These are phyloP conservation scores for Hedya salicella DNA, from an alignment of 2,888 invertebrate genomes.

Conservation along the genomic window DNA sequence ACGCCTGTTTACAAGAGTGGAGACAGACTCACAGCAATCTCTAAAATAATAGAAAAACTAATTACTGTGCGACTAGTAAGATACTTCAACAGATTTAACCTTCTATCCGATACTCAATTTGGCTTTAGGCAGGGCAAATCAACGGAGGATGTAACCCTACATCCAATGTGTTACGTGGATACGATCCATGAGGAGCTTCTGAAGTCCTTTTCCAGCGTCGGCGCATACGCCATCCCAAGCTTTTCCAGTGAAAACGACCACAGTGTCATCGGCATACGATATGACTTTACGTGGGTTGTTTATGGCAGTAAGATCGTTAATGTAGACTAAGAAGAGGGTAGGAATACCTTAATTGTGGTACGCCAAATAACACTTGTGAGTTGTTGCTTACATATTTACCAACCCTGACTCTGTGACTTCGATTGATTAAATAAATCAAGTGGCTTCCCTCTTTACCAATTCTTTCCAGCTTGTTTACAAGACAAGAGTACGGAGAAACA, in stretches of 20 bases:
- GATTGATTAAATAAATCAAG: background rate
- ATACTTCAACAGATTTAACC: too few relatives aligned
- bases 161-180: too few relatives aligned
- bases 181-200: background rate
- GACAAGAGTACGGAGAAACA: background rate
- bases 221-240: background rate
- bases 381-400: background rate
- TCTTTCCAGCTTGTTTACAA: background rate
- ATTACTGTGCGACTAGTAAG: too few relatives aligned
- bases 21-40: too few relatives aligned
- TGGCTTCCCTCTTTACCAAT: background rate
- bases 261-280: background rate
- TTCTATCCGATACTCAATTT: too few relatives aligned
- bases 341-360: constrained; percentile 1
- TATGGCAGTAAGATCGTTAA: background rate
- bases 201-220: background rate
- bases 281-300: too few relatives aligned
- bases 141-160: too few relatives aligned
- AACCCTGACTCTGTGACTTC: background rate
- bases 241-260: background rate
- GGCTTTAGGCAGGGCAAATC: too few relatives aligned
- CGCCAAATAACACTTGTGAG: background rate
- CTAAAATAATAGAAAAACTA: too few relatives aligned
- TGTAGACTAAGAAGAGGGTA: background rate
- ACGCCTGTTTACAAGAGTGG: too few relatives aligned